Evolutionary conservation across 2,888 invertebrate species (phyloP), one percentile per base, ranked within the genome.

Genomic region (Thecophora atra): DNA sequence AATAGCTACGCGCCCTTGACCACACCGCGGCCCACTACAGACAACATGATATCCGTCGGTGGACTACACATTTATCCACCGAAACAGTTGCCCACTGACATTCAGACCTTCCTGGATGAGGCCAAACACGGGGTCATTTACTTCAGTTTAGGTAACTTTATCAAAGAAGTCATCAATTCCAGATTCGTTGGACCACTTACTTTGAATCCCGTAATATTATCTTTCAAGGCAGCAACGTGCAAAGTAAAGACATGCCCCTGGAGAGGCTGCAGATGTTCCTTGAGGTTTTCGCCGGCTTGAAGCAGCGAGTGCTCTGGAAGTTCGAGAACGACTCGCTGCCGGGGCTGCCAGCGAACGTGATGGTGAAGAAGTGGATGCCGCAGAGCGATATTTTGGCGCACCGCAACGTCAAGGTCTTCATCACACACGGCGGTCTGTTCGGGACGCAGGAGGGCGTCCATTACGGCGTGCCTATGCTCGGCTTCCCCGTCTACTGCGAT

Each of bases 11-110:
- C 86, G 47, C 85, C 87, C 4, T 75, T 89, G 51, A 86, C 87
- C 44, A 86, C 86, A 5, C 78, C 88, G 5, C 84, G 87, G 64
- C 88, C 89, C 7, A 79, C 83, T 0, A 83, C 87, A 2, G 84
- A 87, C 1, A 85, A 84, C 4, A 82, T 89, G 75, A 81, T 90
- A 8, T 87, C 89, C 64, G 87, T 90, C 7, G 90, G 88, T 11
- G 90, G 90, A 42, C 81, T 89, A 71, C 90, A 90, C 74, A 86
- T 90, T 54, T 85, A 85, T 65, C 81, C 83, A 17, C 82, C 85
- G 21, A 85, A 86, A 70, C 74, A 78, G 8, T 72, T 86, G 71
- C 83, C 85, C 26, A 44, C 72, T 17, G 85, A 87, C 74, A 80
- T 88, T 21, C 79, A 87, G 76, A 76, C 78, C 24, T 88, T 87